Evolutionary conservation across 2,888 invertebrate species (phyloP).

Genomic region (Rosalia funebris): DNA sequence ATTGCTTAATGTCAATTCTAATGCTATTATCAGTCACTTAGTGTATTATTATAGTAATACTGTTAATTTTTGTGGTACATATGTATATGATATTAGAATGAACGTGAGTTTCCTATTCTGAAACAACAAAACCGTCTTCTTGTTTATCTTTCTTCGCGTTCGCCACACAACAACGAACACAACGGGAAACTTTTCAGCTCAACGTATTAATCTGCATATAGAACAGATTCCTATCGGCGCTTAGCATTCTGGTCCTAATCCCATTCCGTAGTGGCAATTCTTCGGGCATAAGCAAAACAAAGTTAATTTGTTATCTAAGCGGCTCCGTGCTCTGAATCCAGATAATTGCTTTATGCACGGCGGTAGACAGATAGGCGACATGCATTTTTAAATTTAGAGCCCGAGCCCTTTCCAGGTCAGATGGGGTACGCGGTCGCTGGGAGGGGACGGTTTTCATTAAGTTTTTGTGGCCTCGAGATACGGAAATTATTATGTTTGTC

Average conservation of each 20-base stretch:
- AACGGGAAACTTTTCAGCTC: too few species aligned
- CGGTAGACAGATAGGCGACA: conserved; percentile 26
- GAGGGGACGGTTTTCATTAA: conserved; percentile 24
- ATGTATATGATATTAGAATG: too few species aligned
- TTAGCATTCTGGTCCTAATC: conserved; percentile 28
- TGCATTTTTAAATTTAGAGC: conserved; percentile 33
- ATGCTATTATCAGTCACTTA: too few species aligned
- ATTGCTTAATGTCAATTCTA: too few species aligned
- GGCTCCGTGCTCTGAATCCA: conserved; percentile 42
- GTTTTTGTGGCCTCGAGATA: conserved; percentile 26
- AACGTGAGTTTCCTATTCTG: too few species aligned
- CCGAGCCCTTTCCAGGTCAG: not conserved
- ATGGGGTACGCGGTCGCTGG: not conserved
- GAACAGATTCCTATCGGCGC: conserved; percentile 27
- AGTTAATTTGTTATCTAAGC: conserved; percentile 47
- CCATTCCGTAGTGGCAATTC: conserved; percentile 31
- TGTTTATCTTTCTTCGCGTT: too few species aligned
- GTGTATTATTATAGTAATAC: too few species aligned
- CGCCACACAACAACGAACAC: too few species aligned
- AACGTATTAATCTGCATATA: conserved; percentile 32
- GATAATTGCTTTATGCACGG: conserved; percentile 41
- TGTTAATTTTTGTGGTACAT: too few species aligned
- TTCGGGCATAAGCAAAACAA: conserved; percentile 43
- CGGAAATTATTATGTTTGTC: conserved; percentile 17
- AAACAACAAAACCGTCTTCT: too few species aligned